Evolutionary conservation across 1,140 invertebrate genomes (phyloP).

Genomic region (Leptinotarsa texana): DNA sequence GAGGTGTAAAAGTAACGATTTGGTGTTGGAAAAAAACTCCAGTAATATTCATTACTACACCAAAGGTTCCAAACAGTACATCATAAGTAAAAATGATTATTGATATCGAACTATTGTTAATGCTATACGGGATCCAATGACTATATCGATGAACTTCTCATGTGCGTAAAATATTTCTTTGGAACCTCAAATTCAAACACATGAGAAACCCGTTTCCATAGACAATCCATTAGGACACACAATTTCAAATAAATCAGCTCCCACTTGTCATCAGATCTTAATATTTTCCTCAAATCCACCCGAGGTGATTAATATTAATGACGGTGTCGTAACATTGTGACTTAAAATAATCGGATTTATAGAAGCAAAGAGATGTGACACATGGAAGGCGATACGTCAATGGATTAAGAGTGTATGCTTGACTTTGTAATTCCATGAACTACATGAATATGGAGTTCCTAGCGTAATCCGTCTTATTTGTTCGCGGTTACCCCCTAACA

Average conservation of each 20-base stretch:
- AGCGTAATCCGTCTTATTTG: conserved; percentile 33
- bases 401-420: conserved; percentile 32
- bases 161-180: no score
- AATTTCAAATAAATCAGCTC: background rate
- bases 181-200: no score
- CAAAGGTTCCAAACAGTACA: no score
- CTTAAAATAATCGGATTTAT: conserved; percentile 34
- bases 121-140: no score
- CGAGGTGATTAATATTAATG: conserved; percentile 15
- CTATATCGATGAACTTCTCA: no score
- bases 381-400: conserved; percentile 36
- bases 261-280: background rate
- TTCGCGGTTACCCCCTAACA: background rate
- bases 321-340: conserved; percentile 31
- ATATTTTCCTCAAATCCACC: conserved; percentile 1
- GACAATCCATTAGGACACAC: background rate
- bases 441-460: conserved; percentile 36
- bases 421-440: conserved; percentile 31
- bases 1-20: no score
- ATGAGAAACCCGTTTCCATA: no score
- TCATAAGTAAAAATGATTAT: no score
- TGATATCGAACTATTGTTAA: no score
- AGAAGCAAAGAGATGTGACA: conserved; percentile 22
- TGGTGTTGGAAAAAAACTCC: no score
- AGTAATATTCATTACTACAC: no score